Evolutionary conservation across 2,113 vertebrate species (phyloP), one percentile per base, ranked within the genome.

Genomic region (Chaenogobius annularis): DNA sequence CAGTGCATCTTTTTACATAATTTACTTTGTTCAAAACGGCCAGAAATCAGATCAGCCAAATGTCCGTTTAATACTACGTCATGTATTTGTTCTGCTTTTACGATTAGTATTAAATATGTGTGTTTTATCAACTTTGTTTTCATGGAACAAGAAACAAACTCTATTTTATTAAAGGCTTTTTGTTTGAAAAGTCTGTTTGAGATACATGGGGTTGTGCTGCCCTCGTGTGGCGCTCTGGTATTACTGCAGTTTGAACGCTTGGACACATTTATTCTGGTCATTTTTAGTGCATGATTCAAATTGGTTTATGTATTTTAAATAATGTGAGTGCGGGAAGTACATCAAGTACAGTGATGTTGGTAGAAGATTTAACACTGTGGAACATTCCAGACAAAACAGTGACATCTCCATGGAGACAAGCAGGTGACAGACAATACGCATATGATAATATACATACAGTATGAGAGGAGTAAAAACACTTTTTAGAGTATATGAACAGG

Each of bases 201-300:
- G 8, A 19, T 75, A 58, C 46, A 5, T 63, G 7, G 22, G 70
- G 7, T 22, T 79, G 1, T 78, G 59, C 77, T 80, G 79, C 84
- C 84, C 75, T 23, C 89, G 12, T 72, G 87, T 86, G 89, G 80
- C 11, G 0, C 17, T 26, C 0, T n/a, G 35, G 3, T 13, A 9
- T 31, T 8, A 35, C 1, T 17, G 23, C 26, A 59, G 23, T 12
- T 23, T 58, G 55, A 13, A 13, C 20, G 26, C 26, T 31, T 31
- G 26, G 26, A 31, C 4, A 2, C 26, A 31, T 31, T 31, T 31
- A 31, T 31, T 31, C 26, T 31, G 4, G 26, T 31, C n/a, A 31
- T 31, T 31, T 31, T 31, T 31, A 31, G 26, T 31, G 26, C 4
- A 31, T 31, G 26, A 31, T 31, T 31, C 26, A 31, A 31, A 31